Conservation (phyloP, 2,888 invertebrate genomes). For the Drosophila neutralis region DNA sequence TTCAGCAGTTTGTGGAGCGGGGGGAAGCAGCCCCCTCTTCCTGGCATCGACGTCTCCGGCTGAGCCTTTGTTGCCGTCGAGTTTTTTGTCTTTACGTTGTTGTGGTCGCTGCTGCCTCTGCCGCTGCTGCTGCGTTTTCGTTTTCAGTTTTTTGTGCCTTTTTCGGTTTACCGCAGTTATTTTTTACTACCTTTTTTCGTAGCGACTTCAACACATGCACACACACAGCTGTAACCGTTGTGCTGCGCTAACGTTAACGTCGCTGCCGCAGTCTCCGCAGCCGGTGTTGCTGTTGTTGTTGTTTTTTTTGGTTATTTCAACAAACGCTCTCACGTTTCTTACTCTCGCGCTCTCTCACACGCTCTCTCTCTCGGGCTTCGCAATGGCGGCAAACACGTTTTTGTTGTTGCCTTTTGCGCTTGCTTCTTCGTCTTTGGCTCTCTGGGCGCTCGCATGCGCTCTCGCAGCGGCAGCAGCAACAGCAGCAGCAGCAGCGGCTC, state of each 20-base stretch:
- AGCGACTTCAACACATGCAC: conserved; percentile 54
- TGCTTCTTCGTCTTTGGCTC: conserved; percentile 71
- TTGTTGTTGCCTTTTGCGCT: conserved; percentile 73
- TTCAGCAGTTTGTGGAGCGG: conserved; percentile 4
- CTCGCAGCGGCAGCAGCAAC: conserved; percentile 42
- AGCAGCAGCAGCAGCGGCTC: conserved; percentile 29
- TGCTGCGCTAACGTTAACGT: conserved; percentile 42
- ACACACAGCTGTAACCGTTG: conserved; percentile 50
- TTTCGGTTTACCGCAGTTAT: conserved; percentile 81
- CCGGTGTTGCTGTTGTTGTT: conserved; percentile 64
- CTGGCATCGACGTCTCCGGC: conserved; percentile 45
- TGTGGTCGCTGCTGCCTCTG: conserved; percentile 48
- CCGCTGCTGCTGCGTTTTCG: conserved; percentile 68
- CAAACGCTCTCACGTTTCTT: conserved; percentile 28
- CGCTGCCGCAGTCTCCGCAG: conserved; percentile 65
- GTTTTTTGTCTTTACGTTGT: conserved; percentile 67
- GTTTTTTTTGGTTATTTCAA: conserved; percentile 10
- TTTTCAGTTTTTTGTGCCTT: conserved; percentile 80
- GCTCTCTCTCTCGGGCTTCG: conserved; percentile 32
- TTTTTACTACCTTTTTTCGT: conserved; percentile 81
- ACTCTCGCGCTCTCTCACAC: conserved; percentile 33
- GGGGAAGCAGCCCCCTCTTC: not conserved
- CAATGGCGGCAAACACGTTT: conserved; percentile 79
- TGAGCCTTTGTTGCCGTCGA: conserved; percentile 61
- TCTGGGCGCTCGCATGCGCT: conserved; percentile 75